Evolutionary conservation across 2,797 vertebrate species (phyloP), one percentile per base, ranked within the genome.

Genomic region (Myotis planiceps): DNA sequence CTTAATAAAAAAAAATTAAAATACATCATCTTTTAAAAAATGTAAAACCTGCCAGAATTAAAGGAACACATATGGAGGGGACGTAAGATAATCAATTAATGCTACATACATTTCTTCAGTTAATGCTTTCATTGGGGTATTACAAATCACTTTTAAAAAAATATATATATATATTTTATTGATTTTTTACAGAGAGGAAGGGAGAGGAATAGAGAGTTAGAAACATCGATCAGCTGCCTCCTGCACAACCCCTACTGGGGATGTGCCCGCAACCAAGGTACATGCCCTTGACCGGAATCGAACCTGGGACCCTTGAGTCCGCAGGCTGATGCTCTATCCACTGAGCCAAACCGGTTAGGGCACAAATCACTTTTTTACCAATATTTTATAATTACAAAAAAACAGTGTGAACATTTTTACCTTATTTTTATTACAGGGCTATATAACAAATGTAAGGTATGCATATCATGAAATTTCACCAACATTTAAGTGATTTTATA

Each of bases 401-500:
- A 45, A 87, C 0, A 4, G 6, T 47, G 10, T 19, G 34, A 12
- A 14, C 60, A 85, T 47, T 39, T 84, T 78, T 66, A 47, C 9
- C 34, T 92, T 88, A 8, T 81, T 72, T 88, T 87, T 63, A 80
- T 91, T 91, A 63, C 45, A 92, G 16, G 29, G 12, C 14, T 71
- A 82, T 66, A 16, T 25, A 81, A 78, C 34, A 96, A 83, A 89
- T 71, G 51, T 14, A 58, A 7, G 12, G 14, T 18, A 78, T 34
- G 3, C 7, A 93, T 39, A 72, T 13, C 79, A 69, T 93, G 23
- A 94, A 81, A 88, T 63, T 49, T 81, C 53, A 96, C 25, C 60
- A 93, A 47, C 9, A 39, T 6, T n/a, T 76, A 91, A 76, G 47
- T 66, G 39, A 78, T 21, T 63, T 69, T 94, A 88, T 95, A 93